phyloP scores from a whole-genome alignment of 2,113 vertebrate species.

The Martes martes region DNA sequence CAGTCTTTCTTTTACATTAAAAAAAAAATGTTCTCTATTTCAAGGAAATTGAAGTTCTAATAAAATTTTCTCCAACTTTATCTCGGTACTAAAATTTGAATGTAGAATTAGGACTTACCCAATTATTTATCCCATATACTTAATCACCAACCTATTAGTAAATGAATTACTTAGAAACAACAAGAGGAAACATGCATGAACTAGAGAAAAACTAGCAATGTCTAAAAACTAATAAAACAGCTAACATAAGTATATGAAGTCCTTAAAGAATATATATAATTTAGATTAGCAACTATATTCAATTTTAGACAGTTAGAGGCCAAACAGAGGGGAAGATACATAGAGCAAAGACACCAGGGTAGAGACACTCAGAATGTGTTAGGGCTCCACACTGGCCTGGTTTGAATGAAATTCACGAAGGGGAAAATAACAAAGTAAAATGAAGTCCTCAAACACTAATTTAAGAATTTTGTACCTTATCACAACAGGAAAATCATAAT shows the following conservation, averaged over 20 bases:
- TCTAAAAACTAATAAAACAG: conserved; percentile 11
- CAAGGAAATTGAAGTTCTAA: not conserved
- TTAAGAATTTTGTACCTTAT: not conserved
- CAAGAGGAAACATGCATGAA: not conserved
- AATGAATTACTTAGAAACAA: not conserved
- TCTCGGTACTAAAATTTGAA: conserved; percentile 15
- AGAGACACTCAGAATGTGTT: not conserved
- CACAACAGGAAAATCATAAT: not conserved
- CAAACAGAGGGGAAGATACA: not conserved
- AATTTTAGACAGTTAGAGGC: not conserved
- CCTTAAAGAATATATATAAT: not conserved
- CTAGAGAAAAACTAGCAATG: conserved; percentile 9
- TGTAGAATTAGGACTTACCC: not conserved
- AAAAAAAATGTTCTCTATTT: not conserved
- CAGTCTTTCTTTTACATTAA: not conserved
- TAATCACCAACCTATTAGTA: not conserved
- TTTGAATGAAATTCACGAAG: not conserved
- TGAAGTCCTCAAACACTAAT: not conserved
- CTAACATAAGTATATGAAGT: not conserved
- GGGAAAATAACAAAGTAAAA: not conserved
- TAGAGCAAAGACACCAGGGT: not conserved
- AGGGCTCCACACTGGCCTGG: not conserved
- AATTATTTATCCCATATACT: conserved; percentile 11
- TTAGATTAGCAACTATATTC: not conserved
- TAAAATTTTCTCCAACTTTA: conserved; percentile 32